Base-by-base conservation (phyloP, 2,113 vertebrate genomes). In the Odontesthes bonariensis region DNA sequence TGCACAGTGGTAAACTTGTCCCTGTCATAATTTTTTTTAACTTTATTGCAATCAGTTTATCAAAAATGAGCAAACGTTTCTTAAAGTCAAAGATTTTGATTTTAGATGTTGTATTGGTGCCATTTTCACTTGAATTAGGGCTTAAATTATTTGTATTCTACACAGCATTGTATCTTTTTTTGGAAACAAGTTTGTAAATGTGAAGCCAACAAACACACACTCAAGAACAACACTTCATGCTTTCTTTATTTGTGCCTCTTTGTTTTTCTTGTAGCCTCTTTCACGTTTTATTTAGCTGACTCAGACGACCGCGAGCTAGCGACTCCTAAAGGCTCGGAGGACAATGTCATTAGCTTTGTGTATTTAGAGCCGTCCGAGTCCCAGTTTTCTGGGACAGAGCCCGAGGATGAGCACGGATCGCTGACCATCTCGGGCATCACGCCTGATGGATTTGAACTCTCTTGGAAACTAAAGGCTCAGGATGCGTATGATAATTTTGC, bases 211-310 rank as follows among this genome's bases (percentile, higher is more conserved):
- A 38, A 38, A 38, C 6, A 38, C 6, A 2, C 20, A 68, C 52
- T 6, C 27, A 22, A 35, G 20, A 47, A 51, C 14, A 3, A 49
- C 27, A n/a, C 46, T 33, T 33, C 31, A 47, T 53, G 32, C 33
- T 54, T 66, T 73, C 40, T 60, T 74, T 57, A 88, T 84, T 63
- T 90, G 49, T 91, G 31, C 82, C 61, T 86, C 52, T 91, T 71
- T 88, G 46, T 91, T 85, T 75, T 79, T 40, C 73, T 74, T 77
- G 86, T 92, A 93, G 92, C 91, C 67, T 88, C 89, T 72, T 92
- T 92, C 74, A 92, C 90, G 7, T 92, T 93, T 88, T 93, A 92
- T 81, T 86, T 91, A 90, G 86, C 92, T 8, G 80, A 85, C 70
- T 82, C 89, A 69, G 89, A 89, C n/a, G 79, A 86, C 83, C 91